Evolutionary conservation across 2,888 invertebrate species (phyloP).

Genomic region (Cheilosia vulpina): DNA sequence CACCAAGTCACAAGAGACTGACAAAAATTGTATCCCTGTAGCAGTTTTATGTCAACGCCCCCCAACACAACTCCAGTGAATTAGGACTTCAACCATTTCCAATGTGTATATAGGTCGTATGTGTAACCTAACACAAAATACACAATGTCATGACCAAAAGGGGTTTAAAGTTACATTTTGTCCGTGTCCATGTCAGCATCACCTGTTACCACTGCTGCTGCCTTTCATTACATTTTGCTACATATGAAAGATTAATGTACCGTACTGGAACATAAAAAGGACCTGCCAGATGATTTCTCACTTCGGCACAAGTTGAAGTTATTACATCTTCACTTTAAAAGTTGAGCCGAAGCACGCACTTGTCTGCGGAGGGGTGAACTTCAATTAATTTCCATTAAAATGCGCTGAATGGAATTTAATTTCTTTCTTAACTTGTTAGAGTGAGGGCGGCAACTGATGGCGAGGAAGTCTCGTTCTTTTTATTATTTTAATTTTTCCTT

Average conservation of each 20-base stretch:
- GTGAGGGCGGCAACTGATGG: not conserved
- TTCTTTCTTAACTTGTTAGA: constrained; percentile 75
- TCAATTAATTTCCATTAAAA: constrained; percentile 80
- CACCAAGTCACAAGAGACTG: no score
- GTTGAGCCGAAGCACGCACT: constrained; percentile 45
- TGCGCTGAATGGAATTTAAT: constrained; percentile 80
- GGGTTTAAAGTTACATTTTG: not conserved
- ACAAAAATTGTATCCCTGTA: no score
- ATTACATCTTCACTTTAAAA: constrained; percentile 22
- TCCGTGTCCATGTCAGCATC: constrained; percentile 28
- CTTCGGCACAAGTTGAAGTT: constrained; percentile 18
- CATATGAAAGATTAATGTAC: constrained; percentile 46
- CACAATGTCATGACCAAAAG: not conserved
- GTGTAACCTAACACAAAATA: not conserved
- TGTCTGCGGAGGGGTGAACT: constrained; percentile 68
- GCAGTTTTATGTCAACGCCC: no score
- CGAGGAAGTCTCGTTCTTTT: constrained; percentile 20
- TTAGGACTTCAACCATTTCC: no score
- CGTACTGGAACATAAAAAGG: not conserved
- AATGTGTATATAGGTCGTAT: not conserved
- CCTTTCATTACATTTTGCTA: constrained; percentile 14
- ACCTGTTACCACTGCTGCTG: constrained; percentile 29
- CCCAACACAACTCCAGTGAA: no score
- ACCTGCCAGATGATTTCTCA: constrained; percentile 27
- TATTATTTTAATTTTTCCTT: constrained; percentile 39